These are phyloP conservation scores for Cochlearius cochlearius DNA, from an alignment of 2,113 vertebrate species.

Conservation along the genomic window DNA sequence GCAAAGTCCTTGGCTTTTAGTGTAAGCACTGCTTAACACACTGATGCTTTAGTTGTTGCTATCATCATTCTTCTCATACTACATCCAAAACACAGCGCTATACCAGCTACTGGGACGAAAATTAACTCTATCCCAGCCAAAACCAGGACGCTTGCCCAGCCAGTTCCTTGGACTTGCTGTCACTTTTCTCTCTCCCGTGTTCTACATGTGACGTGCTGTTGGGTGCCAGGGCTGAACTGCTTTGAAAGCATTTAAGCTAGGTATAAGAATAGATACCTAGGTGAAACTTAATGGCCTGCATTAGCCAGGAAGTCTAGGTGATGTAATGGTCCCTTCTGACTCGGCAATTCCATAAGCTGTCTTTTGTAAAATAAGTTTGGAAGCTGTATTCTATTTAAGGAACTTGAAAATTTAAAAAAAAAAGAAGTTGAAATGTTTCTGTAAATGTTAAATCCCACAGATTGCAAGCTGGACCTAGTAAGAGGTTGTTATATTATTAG, in stretches of 20 bases:
- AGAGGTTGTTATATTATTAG: not conserved
- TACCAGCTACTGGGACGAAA: too few species aligned
- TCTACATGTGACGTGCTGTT: not conserved
- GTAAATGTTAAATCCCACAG: not conserved
- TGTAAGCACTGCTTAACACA: too few species aligned
- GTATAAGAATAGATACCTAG: not conserved
- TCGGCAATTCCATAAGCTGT: not conserved
- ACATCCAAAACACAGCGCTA: too few species aligned
- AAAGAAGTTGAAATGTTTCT: not conserved
- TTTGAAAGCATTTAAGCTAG: not conserved
- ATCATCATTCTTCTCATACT: too few species aligned
- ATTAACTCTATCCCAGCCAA: too few species aligned
- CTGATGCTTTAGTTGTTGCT: too few species aligned
- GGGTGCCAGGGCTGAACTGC: not conserved
- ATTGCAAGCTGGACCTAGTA: not conserved
- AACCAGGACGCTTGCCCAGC: not conserved
- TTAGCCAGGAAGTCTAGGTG: not conserved
- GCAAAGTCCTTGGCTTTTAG: too few species aligned
- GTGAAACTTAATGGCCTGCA: not conserved
- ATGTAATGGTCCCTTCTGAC: not conserved
- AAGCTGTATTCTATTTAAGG: not conserved
- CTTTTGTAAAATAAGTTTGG: not conserved
- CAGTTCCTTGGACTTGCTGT: not conserved
- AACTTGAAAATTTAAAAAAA: not conserved
- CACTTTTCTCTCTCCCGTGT: not conserved